These are phyloP conservation scores for Apodemus speciosus DNA, from an alignment of 2,113 vertebrate genomes.

Conservation along the genomic window DNA sequence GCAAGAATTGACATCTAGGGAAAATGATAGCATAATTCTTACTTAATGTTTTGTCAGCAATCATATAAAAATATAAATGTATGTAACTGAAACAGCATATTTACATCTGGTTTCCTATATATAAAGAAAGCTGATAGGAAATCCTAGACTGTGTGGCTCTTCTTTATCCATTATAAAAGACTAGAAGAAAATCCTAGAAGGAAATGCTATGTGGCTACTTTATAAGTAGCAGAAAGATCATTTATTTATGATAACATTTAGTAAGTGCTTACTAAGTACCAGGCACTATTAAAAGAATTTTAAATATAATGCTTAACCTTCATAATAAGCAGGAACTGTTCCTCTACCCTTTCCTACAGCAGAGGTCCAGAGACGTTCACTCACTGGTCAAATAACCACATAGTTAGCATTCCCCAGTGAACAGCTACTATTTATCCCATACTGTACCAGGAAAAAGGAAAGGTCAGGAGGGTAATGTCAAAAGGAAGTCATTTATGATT, in stretches of 20 bases:
- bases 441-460: not conserved
- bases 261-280: slow-evolving; percentile 56
- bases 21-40: slow-evolving; percentile 24
- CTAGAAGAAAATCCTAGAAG: slow-evolving; percentile 69
- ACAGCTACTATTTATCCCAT: not conserved
- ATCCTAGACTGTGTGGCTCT: slow-evolving; percentile 57
- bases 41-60: slow-evolving; percentile 66
- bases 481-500: not conserved
- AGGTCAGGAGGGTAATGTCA: not conserved
- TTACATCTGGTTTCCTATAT: slow-evolving; percentile 64
- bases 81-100: slow-evolving; percentile 54
- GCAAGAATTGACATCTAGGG: not conserved
- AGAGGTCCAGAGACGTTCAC: not conserved
- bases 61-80: slow-evolving; percentile 26
- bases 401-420: not conserved
- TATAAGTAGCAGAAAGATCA: slow-evolving; percentile 39
- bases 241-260: slow-evolving; percentile 67
- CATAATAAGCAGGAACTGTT: not conserved
- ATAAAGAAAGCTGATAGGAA: slow-evolving; percentile 55
- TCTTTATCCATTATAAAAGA: slow-evolving; percentile 51
- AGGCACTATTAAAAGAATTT: slow-evolving; percentile 55
- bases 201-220: slow-evolving; percentile 55
- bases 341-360: not conserved
- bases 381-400: not conserved
- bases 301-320: slow-evolving; percentile 50